Conservation (phyloP, 2,888 invertebrate genomes). For the Beris morrisii region DNA sequence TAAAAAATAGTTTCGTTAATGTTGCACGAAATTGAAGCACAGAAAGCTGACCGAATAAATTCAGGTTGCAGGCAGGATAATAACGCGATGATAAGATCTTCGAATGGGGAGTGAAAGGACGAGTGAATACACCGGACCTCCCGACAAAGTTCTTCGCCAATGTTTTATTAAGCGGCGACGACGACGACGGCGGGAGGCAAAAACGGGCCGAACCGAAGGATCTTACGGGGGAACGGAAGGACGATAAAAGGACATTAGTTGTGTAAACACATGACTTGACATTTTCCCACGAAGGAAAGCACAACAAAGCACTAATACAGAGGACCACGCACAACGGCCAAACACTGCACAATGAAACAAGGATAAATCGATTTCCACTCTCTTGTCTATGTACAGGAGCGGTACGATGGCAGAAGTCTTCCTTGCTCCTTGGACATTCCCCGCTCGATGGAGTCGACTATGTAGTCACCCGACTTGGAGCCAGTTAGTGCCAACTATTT, state of each 20-base stretch:
- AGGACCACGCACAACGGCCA: slow-evolving; percentile 1
- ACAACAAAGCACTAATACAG: slow-evolving; percentile 27
- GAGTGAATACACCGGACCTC: too few relatives aligned
- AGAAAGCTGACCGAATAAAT: too few relatives aligned
- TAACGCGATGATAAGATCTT: too few relatives aligned
- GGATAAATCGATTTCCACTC: slow-evolving; percentile 30
- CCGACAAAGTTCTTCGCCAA: too few relatives aligned
- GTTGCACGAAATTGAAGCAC: slow-evolving; percentile 15
- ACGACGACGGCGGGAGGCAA: background rate
- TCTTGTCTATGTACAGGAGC: slow-evolving; percentile 1
- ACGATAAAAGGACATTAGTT: slow-evolving; percentile 31
- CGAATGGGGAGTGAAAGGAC: too few relatives aligned
- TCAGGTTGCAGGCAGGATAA: background rate
- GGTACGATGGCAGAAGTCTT: background rate
- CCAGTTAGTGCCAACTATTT: slow-evolving; percentile 1
- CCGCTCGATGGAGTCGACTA: background rate
- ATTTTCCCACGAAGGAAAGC: slow-evolving; percentile 25
- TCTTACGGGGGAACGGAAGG: background rate
- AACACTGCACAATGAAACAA: slow-evolving; percentile 7
- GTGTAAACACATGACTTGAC: slow-evolving; percentile 35
- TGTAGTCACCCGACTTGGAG: slow-evolving; percentile 6
- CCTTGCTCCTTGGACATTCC: background rate
- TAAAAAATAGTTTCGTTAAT: slow-evolving; percentile 14
- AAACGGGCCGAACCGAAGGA: slow-evolving; percentile 16
- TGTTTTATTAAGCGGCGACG: background rate